Evolutionary conservation across 2,888 invertebrate genomes (phyloP).

Genomic region (Ariolimax columbianus): DNA sequence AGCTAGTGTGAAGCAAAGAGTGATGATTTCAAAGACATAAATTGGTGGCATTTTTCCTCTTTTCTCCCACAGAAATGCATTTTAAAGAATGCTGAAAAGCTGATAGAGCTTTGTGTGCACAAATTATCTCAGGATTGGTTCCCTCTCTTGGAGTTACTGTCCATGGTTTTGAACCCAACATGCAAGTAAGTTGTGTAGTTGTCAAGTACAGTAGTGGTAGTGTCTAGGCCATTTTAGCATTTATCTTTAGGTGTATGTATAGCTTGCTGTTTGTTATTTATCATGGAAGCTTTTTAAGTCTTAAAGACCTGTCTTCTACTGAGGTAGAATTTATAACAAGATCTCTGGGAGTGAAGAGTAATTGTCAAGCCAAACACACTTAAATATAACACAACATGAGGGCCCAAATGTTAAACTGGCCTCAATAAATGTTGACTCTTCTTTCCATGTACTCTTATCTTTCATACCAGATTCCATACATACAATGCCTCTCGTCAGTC

Average conservation of each 20-base stretch:
- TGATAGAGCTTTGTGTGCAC: conserved; percentile 94
- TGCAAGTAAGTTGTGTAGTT: conserved; percentile 87
- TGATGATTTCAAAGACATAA: background rate
- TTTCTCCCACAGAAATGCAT: conserved; percentile 83
- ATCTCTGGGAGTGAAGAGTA: too few species aligned
- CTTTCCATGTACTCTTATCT: background rate
- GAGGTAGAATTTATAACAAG: too few species aligned
- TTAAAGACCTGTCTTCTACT: too few species aligned
- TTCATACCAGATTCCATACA: conserved; percentile 86
- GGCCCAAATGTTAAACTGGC: too few species aligned
- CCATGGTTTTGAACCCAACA: conserved; percentile 95
- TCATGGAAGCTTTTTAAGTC: too few species aligned
- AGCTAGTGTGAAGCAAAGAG: background rate
- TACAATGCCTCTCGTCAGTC: conserved; percentile 89
- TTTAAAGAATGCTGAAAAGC: conserved; percentile 92
- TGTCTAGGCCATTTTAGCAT: too few species aligned
- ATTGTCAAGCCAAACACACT: too few species aligned
- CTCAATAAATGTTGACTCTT: background rate
- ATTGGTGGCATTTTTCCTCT: background rate
- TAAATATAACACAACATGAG: too few species aligned
- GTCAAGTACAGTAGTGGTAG: too few species aligned
- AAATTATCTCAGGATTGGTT: conserved; percentile 94
- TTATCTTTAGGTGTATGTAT: too few species aligned
- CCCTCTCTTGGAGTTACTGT: conserved; percentile 92
- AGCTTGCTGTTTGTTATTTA: too few species aligned